These are phyloP conservation scores for Trachythela sp. DNA, from an alignment of 64 coral and sea anemone species.

Conservation along the genomic window DNA sequence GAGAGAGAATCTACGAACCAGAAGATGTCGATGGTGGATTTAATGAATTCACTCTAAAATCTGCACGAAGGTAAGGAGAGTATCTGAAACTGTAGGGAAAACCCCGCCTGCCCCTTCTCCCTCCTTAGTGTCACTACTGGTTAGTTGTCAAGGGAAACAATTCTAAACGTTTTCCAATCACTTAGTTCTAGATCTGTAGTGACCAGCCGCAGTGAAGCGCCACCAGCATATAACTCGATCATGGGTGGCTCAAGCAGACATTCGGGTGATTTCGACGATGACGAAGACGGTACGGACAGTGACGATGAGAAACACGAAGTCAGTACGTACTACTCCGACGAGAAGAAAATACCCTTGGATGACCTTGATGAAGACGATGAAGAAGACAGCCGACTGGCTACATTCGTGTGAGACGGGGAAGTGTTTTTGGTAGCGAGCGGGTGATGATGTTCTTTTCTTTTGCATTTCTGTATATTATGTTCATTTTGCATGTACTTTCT, in stretches of 20 bases:
- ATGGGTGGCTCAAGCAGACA: background rate
- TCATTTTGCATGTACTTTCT: background rate
- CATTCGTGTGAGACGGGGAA: conserved; percentile 10
- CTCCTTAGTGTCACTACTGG: background rate
- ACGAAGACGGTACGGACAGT: background rate
- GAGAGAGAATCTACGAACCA: background rate
- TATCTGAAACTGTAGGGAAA: background rate
- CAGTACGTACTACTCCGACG: conserved; percentile 10
- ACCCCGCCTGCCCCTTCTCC: background rate
- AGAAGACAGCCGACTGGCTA: background rate
- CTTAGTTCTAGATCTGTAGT: background rate
- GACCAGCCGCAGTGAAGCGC: background rate
- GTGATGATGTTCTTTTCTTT: conserved; percentile 16
- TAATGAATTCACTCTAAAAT: conserved; percentile 8
- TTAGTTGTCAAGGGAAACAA: background rate
- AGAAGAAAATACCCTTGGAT: conserved; percentile 9
- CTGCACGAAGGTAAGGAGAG: background rate
- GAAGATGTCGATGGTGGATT: conserved; percentile 12
- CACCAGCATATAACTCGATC: background rate
- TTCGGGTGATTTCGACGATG: conserved; percentile 4
- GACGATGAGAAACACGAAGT: conserved; percentile 22
- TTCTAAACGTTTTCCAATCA: background rate
- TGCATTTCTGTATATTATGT: background rate
- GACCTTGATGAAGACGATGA: background rate
- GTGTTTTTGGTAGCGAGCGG: background rate